A percentile compares a stretch with the other conserved stretches of the same genome.
Conservation (phyloP, 2,797 vertebrate genomes). For the Periophthalmus magnuspinnatus region DNA sequence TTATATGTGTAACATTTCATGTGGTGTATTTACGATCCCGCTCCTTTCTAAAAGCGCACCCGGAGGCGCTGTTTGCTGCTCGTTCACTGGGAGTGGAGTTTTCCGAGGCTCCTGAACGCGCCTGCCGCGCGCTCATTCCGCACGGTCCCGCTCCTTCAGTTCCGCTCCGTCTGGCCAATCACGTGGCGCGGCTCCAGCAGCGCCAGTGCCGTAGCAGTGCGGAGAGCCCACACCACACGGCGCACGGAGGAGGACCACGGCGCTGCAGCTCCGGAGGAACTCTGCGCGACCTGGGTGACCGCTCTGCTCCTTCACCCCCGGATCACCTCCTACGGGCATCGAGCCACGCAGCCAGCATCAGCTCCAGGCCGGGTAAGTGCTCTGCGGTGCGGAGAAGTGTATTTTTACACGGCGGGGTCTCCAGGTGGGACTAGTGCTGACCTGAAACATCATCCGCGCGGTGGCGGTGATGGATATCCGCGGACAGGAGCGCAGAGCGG, state of each 20-base stretch:
- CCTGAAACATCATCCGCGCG: slow-evolving; percentile 44
- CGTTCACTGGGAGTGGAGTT: slow-evolving; percentile 1
- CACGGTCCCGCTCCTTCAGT: slow-evolving; percentile 34
- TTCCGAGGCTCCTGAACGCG: slow-evolving; percentile 41
- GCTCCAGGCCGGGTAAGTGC: slow-evolving; percentile 52
- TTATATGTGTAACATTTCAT: background rate
- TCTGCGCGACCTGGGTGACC: slow-evolving; percentile 52
- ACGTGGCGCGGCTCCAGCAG: slow-evolving; percentile 39
- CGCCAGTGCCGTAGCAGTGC: slow-evolving; percentile 56
- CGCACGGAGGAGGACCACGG: slow-evolving; percentile 44
- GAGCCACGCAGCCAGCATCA: background rate
- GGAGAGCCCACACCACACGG: slow-evolving; percentile 9
- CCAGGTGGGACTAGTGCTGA: slow-evolving; percentile 45
- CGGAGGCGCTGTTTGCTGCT: background rate
- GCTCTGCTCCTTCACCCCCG: slow-evolving; percentile 28
- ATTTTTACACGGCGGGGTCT: background rate
- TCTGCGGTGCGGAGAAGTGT: background rate
- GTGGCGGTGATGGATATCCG: slow-evolving; percentile 33
- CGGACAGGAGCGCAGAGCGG: slow-evolving; percentile 3
- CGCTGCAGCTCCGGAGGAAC: slow-evolving; percentile 38
- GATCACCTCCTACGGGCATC: background rate
- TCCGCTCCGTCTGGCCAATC: slow-evolving; percentile 62
- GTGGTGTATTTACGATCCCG: background rate
- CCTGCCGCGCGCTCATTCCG: slow-evolving; percentile 19
- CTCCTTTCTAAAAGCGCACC: background rate